phyloP scores from a whole-genome alignment of 2,888 invertebrate species.

The Sepioteuthis lessoniana region DNA sequence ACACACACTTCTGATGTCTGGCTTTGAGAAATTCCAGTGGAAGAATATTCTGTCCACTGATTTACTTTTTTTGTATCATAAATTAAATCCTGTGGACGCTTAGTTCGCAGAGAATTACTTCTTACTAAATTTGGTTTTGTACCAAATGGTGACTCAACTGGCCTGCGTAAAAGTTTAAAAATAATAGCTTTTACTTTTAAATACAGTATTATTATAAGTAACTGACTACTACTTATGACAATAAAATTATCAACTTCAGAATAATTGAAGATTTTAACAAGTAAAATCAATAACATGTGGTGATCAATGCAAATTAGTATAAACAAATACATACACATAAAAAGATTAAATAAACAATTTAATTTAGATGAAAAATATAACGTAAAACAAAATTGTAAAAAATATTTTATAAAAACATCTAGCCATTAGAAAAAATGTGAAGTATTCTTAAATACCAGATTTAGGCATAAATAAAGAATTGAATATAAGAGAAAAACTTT shows the following conservation, averaged over 20 bases:
- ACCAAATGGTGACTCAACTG: slow-evolving; percentile 34
- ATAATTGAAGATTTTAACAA: no score
- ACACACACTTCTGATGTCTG: slow-evolving; percentile 26
- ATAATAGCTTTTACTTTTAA: neutral
- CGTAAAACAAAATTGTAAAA: no score
- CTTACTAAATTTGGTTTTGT: slow-evolving; percentile 24
- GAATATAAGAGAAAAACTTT: no score
- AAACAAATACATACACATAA: no score
- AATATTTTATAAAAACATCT: no score
- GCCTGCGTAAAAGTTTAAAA: neutral
- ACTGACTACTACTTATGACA: neutral
- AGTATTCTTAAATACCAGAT: no score
- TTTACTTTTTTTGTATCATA: slow-evolving; percentile 38
- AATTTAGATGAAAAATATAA: no score
- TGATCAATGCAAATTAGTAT: no score
- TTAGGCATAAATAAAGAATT: no score
- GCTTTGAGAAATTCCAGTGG: slow-evolving; percentile 16
- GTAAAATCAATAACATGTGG: no score
- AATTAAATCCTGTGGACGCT: neutral
- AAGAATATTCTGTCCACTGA: slow-evolving; percentile 36
- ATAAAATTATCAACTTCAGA: neutral
- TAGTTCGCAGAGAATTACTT: neutral
- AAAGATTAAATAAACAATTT: no score
- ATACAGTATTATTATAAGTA: neutral
- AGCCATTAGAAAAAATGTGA: no score